phyloP scores from a whole-genome alignment of 2,797 vertebrate species.

The Ataeniobius toweri region DNA sequence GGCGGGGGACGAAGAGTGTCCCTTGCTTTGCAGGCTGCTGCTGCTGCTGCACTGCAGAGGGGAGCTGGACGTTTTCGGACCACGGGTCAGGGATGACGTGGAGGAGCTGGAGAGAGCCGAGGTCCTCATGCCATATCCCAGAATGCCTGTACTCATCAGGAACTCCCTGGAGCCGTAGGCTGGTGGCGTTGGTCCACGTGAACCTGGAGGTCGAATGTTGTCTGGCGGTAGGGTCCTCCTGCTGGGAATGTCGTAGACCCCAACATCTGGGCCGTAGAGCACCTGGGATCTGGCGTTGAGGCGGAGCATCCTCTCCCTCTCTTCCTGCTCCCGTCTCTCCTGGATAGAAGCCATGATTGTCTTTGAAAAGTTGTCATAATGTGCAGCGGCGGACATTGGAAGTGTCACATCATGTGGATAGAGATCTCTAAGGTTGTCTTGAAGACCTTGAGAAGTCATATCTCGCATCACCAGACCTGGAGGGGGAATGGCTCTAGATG shows the following conservation, averaged over 20 bases:
- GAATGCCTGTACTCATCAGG: constrained; percentile 84
- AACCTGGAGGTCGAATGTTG: constrained; percentile 66
- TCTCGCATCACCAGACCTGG: constrained; percentile 47
- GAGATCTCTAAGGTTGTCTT: constrained; percentile 61
- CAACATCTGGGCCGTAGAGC: constrained; percentile 82
- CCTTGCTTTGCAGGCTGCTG: constrained; percentile 86
- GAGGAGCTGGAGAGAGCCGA: constrained; percentile 86
- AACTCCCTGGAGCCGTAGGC: constrained; percentile 92
- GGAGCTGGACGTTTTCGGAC: constrained; percentile 87
- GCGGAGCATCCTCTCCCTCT: constrained; percentile 86
- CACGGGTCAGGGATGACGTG: constrained; percentile 88
- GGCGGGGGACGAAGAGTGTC: constrained; percentile 85
- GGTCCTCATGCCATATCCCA: constrained; percentile 86
- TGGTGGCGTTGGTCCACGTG: constrained; percentile 78
- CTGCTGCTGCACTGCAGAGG: constrained; percentile 89
- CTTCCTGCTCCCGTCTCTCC: constrained; percentile 89
- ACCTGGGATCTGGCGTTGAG: constrained; percentile 72
- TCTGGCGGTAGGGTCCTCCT: constrained; percentile 89
- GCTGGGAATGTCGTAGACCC: constrained; percentile 89
- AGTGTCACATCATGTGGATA: constrained; percentile 50
- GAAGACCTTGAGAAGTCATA: constrained; percentile 39
- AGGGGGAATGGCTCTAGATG: constrained; percentile 56
- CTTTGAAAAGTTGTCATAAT: constrained; percentile 92
- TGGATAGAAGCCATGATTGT: constrained; percentile 94
- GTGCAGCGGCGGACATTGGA: constrained; percentile 72